A percentile compares a stretch with the other conserved stretches of the same genome.
phyloP scores from a whole-genome alignment of 1,140 invertebrate species.

The Cotesia chilonis region DNA sequence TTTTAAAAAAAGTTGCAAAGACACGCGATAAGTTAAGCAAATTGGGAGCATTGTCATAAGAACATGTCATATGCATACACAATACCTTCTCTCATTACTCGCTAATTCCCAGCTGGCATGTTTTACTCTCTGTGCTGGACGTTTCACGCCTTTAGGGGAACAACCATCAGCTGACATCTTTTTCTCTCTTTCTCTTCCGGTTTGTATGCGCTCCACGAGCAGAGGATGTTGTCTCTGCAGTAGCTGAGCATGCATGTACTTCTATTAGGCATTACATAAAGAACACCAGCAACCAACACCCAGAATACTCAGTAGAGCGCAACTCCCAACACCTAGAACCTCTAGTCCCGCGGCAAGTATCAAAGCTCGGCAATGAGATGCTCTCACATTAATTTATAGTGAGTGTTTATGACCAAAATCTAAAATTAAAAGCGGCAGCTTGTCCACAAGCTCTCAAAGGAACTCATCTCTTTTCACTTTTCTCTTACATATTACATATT shows the following conservation, averaged over 20 bases:
- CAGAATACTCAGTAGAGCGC: too few relatives aligned
- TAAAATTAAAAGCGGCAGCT: background rate
- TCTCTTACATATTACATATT: background rate
- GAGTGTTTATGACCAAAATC: slow-evolving; percentile 5
- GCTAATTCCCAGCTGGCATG: slow-evolving; percentile 31
- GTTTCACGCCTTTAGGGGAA: slow-evolving; percentile 1
- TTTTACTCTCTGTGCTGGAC: slow-evolving; percentile 18
- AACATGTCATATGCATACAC: slow-evolving; percentile 17
- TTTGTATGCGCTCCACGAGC: background rate
- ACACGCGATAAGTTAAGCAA: slow-evolving; percentile 14
- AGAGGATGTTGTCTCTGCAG: background rate
- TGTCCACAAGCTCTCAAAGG: background rate
- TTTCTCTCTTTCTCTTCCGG: background rate
- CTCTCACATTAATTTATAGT: slow-evolving; percentile 6
- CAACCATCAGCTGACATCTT: background rate
- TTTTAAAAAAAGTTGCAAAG: background rate
- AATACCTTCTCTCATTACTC: slow-evolving; percentile 25
- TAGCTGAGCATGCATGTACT: background rate
- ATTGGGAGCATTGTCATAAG: slow-evolving; percentile 18
- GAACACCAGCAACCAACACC: background rate
- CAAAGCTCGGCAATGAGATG: slow-evolving; percentile 2
- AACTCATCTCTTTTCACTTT: slow-evolving; percentile 14
- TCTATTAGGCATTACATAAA: background rate
- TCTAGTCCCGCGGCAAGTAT: background rate
- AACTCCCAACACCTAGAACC: too few relatives aligned